These are phyloP conservation scores for Pyralis farinalis DNA, from an alignment of 2,888 invertebrate species.

Conservation along the genomic window DNA sequence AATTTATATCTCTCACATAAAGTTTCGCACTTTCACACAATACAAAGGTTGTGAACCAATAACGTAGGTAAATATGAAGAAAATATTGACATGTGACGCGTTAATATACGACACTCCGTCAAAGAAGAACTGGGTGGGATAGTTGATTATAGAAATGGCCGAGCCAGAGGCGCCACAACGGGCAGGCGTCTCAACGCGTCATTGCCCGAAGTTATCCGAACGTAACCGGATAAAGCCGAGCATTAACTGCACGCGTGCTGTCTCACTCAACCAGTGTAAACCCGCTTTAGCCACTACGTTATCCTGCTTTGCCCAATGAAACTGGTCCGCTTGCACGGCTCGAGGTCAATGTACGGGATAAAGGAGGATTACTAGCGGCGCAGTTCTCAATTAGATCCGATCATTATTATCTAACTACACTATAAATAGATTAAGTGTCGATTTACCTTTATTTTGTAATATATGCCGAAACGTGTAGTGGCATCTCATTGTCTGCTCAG, in stretches of 20 bases:
- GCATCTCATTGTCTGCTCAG: no score
- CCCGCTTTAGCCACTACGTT: conserved; percentile 18
- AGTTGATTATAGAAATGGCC: neutral
- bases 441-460: no score
- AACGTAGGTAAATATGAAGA: no score
- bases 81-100: neutral
- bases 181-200: conserved; percentile 23
- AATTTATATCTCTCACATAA: no score
- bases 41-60: no score
- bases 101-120: conserved; percentile 20
- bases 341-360: conserved; percentile 15
- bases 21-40: no score
- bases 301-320: conserved; percentile 20
- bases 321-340: conserved; percentile 12
- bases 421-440: no score
- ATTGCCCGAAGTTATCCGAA: conserved; percentile 29
- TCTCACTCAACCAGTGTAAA: conserved; percentile 16
- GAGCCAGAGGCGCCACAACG: neutral
- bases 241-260: conserved; percentile 18
- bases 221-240: conserved; percentile 33
- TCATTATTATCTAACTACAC: no score
- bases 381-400: neutral
- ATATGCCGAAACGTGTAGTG: no score
- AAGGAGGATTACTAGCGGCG: neutral
- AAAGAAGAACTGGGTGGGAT: conserved; percentile 22